A percentile compares a stretch with the other conserved stretches of the same genome.
phyloP scores from a whole-genome alignment of 2,888 invertebrate genomes.

The Neoaliturus tenellus region DNA sequence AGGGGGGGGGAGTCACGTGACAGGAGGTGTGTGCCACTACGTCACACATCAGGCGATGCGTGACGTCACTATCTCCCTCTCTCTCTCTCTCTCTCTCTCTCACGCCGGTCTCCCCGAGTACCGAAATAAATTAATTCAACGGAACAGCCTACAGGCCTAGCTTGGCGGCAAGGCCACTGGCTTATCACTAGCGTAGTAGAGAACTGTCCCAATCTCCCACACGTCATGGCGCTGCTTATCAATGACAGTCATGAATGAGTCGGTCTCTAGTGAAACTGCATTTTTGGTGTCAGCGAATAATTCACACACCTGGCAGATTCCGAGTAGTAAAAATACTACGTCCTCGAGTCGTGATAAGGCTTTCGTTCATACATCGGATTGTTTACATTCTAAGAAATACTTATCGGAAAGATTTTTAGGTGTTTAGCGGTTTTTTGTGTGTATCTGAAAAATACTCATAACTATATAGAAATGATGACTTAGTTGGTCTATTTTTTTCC shows the following conservation, averaged over 20 bases:
- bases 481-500: too few relatives aligned
- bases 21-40: slow-evolving; percentile 25
- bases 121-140: slow-evolving; percentile 4
- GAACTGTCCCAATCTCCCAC: not conserved
- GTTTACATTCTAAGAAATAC: too few relatives aligned
- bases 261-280: too few relatives aligned
- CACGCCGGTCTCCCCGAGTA: not conserved
- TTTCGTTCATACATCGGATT: too few relatives aligned
- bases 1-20: slow-evolving; percentile 1
- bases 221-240: not conserved
- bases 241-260: not conserved
- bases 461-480: too few relatives aligned
- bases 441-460: too few relatives aligned
- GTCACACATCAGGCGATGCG: slow-evolving; percentile 38
- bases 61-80: not conserved
- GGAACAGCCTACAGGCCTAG: not conserved
- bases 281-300: too few relatives aligned
- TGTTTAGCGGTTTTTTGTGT: too few relatives aligned
- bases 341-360: too few relatives aligned
- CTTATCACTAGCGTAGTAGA: not conserved
- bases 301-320: too few relatives aligned
- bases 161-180: slow-evolving; percentile 12
- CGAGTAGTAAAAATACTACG: too few relatives aligned
- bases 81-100: slow-evolving; percentile 5
- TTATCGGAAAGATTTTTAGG: too few relatives aligned